Evolutionary conservation across 2,888 invertebrate genomes (phyloP).

Genomic region (Drosophila putrida): DNA sequence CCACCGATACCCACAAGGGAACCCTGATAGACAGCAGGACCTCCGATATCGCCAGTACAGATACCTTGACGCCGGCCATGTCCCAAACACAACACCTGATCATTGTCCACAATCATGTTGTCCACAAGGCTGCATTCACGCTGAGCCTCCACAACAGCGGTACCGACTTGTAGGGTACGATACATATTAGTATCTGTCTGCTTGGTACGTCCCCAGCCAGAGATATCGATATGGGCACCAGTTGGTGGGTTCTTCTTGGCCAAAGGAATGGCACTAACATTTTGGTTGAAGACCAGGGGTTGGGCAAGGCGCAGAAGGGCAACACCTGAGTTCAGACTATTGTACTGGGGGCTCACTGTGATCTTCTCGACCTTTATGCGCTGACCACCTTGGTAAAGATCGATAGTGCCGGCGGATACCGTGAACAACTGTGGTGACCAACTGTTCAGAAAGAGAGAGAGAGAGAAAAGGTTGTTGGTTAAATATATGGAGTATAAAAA

Average conservation of each 20-base stretch:
- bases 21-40: conserved; percentile 75
- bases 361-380: conserved; percentile 61
- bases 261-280: conserved; percentile 67
- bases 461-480: too few species aligned
- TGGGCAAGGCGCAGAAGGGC: conserved; percentile 72
- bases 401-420: conserved; percentile 79
- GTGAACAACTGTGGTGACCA: conserved; percentile 73
- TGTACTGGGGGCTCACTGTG: conserved; percentile 64
- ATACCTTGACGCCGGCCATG: conserved; percentile 77
- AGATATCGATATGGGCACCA: conserved; percentile 66
- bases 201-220: conserved; percentile 79
- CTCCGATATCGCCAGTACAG: conserved; percentile 83
- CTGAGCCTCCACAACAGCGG: conserved; percentile 45
- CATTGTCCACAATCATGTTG: conserved; percentile 31
- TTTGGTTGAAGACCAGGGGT: conserved; percentile 50
- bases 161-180: conserved; percentile 61
- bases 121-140: conserved; percentile 43
- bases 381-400: conserved; percentile 79
- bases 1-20: conserved; percentile 78
- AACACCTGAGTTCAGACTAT: conserved; percentile 68
- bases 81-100: conserved; percentile 77
- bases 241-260: conserved; percentile 49
- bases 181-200: conserved; percentile 48
- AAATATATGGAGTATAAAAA: too few species aligned
- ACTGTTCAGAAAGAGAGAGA: neutral